These are phyloP conservation scores for Eclectus roratus DNA, from an alignment of 2,113 vertebrate genomes.

Conservation along the genomic window DNA sequence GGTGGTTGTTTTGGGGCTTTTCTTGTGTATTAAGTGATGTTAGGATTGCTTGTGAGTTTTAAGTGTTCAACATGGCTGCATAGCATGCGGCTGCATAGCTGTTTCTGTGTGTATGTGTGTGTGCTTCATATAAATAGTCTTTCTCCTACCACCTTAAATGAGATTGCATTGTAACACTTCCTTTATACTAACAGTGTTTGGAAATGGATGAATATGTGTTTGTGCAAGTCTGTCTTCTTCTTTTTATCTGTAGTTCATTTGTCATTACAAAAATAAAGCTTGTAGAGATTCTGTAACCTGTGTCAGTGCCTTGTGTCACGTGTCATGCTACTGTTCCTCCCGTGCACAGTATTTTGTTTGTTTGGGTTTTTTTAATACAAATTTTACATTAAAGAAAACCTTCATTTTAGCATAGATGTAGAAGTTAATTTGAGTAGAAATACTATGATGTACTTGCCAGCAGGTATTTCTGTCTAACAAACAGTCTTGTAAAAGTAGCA, in stretches of 20 bases:
- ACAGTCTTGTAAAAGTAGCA: neutral
- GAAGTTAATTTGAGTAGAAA: neutral
- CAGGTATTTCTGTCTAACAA: neutral
- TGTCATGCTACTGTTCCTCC: slow-evolving; percentile 46
- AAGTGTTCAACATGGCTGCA: neutral
- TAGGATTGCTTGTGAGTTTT: neutral
- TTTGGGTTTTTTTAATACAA: neutral
- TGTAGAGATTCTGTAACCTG: slow-evolving; percentile 72
- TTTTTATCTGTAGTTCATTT: neutral
- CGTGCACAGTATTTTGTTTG: neutral
- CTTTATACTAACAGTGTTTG: neutral
- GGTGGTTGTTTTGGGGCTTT: neutral
- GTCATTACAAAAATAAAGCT: neutral
- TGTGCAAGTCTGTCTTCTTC: neutral
- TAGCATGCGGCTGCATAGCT: neutral
- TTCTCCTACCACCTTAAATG: neutral
- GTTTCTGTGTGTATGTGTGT: neutral
- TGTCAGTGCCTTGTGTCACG: slow-evolving; percentile 60
- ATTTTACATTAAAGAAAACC: neutral
- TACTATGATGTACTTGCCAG: neutral
- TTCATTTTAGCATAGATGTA: neutral
- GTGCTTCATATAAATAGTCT: neutral
- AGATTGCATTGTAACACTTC: neutral
- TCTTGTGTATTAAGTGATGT: neutral
- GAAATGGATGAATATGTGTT: neutral